phyloP scores from a whole-genome alignment of 2,888 invertebrate species.

The Xylota sylvarum region DNA sequence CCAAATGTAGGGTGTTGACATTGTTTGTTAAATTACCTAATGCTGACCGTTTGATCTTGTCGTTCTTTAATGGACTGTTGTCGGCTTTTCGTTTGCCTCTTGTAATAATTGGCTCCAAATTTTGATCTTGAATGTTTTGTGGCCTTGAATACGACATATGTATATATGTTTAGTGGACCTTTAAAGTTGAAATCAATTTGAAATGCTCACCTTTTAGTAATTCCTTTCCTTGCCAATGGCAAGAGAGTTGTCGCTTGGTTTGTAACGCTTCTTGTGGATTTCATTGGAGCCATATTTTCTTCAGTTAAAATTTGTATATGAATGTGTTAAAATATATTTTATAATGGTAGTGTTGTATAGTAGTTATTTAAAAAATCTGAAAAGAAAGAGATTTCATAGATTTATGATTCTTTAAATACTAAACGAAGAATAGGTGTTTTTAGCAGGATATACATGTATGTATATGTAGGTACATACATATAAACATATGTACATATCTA shows the following conservation, averaged over 20 bases:
- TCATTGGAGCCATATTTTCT: slow-evolving; percentile 82
- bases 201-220: slow-evolving; percentile 78
- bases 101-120: slow-evolving; percentile 81
- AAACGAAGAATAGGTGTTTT: too few species aligned
- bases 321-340: slow-evolving; percentile 15
- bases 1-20: slow-evolving; percentile 80
- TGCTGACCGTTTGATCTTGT: slow-evolving; percentile 91
- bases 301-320: slow-evolving; percentile 6
- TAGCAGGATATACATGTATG: too few species aligned
- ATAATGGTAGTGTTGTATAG: not conserved
- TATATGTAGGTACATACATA: too few species aligned
- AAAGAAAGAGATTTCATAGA: not conserved
- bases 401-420: not conserved
- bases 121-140: slow-evolving; percentile 81
- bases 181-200: not conserved
- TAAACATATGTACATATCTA: too few species aligned
- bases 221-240: slow-evolving; percentile 81
- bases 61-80: slow-evolving; percentile 91
- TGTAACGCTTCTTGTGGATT: slow-evolving; percentile 81
- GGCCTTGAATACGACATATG: slow-evolving; percentile 55
- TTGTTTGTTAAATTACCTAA: slow-evolving; percentile 94
- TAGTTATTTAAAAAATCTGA: slow-evolving; percentile 23
- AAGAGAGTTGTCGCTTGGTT: slow-evolving; percentile 79
- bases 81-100: slow-evolving; percentile 92
- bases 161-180: not conserved